Conservation (phyloP, 2,113 vertebrate genomes). For the Hippocampus comes region DNA sequence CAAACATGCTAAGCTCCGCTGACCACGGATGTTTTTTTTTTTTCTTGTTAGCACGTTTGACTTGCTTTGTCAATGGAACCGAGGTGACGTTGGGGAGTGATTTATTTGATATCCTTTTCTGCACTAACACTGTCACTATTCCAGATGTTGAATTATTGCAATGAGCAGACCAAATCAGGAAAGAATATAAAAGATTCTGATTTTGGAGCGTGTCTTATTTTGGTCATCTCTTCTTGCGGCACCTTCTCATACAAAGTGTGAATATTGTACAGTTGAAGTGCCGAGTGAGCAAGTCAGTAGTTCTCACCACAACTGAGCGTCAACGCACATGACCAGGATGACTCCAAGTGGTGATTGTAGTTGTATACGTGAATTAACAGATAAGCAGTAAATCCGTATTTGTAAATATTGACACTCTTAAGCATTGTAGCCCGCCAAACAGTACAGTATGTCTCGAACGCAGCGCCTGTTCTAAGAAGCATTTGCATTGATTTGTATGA, state of each 20-base stretch:
- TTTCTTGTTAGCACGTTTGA: slow-evolving; percentile 60
- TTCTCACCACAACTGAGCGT: no score
- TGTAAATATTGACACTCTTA: slow-evolving; percentile 49
- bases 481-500: slow-evolving; percentile 50
- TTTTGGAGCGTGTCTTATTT: slow-evolving; percentile 20
- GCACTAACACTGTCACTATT: slow-evolving; percentile 63
- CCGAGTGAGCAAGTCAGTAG: background rate
- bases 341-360: slow-evolving; percentile 31
- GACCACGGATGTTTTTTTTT: slow-evolving; percentile 26
- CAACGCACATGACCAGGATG: background rate
- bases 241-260: slow-evolving; percentile 13
- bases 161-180: slow-evolving; percentile 7
- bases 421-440: slow-evolving; percentile 19
- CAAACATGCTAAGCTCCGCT: slow-evolving; percentile 6
- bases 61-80: slow-evolving; percentile 56
- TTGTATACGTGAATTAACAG: slow-evolving; percentile 37
- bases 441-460: slow-evolving; percentile 22
- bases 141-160: slow-evolving; percentile 14
- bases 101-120: slow-evolving; percentile 50
- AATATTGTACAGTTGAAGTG: slow-evolving; percentile 1
- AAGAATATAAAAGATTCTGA: slow-evolving; percentile 1
- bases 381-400: slow-evolving; percentile 30
- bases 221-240: slow-evolving; percentile 8
- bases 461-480: background rate
- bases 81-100: slow-evolving; percentile 46